Percentiles rank a stretch among this genome's conserved stretches.
These are phyloP conservation scores for Drosophila nebulosa DNA, from an alignment of 1,140 invertebrate species.

Conservation along the genomic window DNA sequence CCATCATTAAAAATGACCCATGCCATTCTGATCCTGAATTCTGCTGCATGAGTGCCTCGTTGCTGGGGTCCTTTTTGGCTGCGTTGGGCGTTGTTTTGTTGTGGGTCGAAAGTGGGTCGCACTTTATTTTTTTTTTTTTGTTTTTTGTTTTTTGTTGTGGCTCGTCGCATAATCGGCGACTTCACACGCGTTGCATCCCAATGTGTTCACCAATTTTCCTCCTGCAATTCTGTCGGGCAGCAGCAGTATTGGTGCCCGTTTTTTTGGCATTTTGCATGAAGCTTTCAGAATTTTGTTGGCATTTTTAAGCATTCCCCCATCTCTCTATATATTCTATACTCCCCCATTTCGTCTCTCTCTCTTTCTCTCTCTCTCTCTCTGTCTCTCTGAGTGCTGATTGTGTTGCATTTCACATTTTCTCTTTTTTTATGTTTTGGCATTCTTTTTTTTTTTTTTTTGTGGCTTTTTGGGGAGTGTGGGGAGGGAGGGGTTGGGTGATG, in stretches of 20 bases:
- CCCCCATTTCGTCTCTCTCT: too few relatives aligned
- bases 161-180: slow-evolving; percentile 71
- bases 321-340: neutral
- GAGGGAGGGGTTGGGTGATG: slow-evolving; percentile 1
- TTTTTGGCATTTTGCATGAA: slow-evolving; percentile 52
- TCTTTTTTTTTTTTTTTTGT: slow-evolving; percentile 9
- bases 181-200: slow-evolving; percentile 57
- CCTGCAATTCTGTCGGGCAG: neutral
- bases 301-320: neutral
- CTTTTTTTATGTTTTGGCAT: slow-evolving; percentile 16
- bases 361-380: too few relatives aligned
- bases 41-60: neutral
- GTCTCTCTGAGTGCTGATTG: neutral
- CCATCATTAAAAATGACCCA: slow-evolving; percentile 70
- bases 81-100: slow-evolving; percentile 38
- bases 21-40: slow-evolving; percentile 14
- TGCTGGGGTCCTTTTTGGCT: neutral
- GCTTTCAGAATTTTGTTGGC: slow-evolving; percentile 19
- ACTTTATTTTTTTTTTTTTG: slow-evolving; percentile 42
- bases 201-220: neutral
- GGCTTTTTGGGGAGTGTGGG: slow-evolving; percentile 6
- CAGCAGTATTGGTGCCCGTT: neutral
- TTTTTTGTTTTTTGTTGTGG: slow-evolving; percentile 48
- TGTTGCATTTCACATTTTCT: slow-evolving; percentile 23
- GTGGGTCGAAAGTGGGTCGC: slow-evolving; percentile 76